Percentiles rank a stretch among this genome's conserved stretches.
These are phyloP conservation scores for Propithecus deckenii DNA, from an alignment of 2,797 vertebrate genomes.

Conservation along the genomic window DNA sequence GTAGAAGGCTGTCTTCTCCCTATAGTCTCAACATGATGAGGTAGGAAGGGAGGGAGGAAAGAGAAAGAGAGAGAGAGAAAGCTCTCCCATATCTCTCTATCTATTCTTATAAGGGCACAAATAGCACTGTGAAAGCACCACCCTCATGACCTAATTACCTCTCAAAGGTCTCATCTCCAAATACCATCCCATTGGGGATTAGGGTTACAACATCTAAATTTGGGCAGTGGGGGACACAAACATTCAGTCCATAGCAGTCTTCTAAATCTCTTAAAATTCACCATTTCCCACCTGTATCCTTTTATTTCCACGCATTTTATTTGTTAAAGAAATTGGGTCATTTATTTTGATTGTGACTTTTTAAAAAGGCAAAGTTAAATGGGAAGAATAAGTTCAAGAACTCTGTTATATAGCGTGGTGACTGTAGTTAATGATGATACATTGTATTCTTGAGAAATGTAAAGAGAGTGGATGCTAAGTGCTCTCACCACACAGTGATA, in stretches of 20 bases:
- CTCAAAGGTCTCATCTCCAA: background rate
- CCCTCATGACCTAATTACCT: background rate
- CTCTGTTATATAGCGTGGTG: background rate
- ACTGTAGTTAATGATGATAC: background rate
- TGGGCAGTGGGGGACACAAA: no score
- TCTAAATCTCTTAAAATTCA: background rate
- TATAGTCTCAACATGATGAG: background rate
- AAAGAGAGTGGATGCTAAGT: background rate
- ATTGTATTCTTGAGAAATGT: background rate
- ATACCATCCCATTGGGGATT: background rate
- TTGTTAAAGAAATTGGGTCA: background rate
- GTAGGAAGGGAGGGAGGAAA: background rate
- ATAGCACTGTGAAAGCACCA: background rate
- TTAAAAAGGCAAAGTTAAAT: background rate
- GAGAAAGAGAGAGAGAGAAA: rapidly evolving
- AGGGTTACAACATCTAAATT: background rate
- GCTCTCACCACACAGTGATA: background rate
- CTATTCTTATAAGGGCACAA: background rate
- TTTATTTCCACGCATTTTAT: background rate
- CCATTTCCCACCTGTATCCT: background rate
- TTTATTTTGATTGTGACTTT: background rate
- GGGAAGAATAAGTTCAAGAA: background rate
- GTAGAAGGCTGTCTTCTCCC: background rate
- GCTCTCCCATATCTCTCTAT: background rate
- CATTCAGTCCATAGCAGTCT: background rate